Evolutionary conservation across 2,888 invertebrate genomes (phyloP), one percentile per base, ranked within the genome.

Genomic region (Timandra comae): DNA sequence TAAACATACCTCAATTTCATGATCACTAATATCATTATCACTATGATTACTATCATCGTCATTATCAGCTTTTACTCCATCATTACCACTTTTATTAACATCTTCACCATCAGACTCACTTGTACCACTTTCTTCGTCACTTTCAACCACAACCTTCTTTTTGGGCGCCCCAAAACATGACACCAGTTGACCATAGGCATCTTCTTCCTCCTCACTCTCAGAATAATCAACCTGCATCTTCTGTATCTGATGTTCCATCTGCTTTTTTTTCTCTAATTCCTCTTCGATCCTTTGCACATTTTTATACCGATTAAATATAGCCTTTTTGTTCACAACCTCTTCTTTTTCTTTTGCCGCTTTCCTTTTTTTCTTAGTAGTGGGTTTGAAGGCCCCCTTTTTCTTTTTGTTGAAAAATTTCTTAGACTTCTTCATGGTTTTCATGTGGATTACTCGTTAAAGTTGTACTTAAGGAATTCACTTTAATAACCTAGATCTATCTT

Each of bases 121-220:
- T n/a, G n/a, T n/a, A n/a, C n/a, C 53, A 29, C 58, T 63, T 13
- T 66, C 69, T 10, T 63, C 65, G 5, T 75, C 77, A 56, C 73
- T 77, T 5, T 66, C 63, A 6, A 52, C 64, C 9, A 52, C 52
- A 12, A 43, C 38, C 29, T 24, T 21, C 12, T 50, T 57, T 7
- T 52, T 65, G 21, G 47, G 52, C n/a, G 47, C 48, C 29, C 57
- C 59, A 40, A 88, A 89, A 36, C 86, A 86, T 0, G 88, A 84
- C 11, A 90, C 56, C 26, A 90, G 59, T 47, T 86, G 79, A 22
- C 74, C 78, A 52, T 86, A 82, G 2, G 81, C 72, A 68, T 90
- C 71, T 46, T 77, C 75, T 30, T 79, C 80, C 37, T 77, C 79
- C 33, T 88, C 87, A 39, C 88, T 88, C n/a, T 88, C 87, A 11